Conservation (phyloP, 92 coral and sea anemone genomes). For the Micromussa lordhowensis region DNA sequence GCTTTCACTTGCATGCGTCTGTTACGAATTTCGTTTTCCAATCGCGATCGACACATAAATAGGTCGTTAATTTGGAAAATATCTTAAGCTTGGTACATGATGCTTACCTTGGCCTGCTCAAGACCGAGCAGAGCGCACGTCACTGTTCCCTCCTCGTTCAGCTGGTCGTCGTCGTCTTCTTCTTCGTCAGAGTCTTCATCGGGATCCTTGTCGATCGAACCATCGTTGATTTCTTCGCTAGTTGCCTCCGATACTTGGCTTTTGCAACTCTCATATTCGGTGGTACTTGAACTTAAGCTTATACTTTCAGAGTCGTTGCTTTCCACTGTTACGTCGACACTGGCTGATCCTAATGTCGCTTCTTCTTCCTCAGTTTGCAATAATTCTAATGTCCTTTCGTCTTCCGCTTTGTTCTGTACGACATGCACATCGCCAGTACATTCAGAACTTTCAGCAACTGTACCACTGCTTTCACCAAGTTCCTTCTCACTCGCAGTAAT, state of each 20-base stretch:
- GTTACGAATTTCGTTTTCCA: neutral
- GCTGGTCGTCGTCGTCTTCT: constrained; percentile 14
- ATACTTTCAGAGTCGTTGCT: constrained; percentile 7
- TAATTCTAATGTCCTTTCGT: neutral
- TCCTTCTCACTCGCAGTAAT: neutral
- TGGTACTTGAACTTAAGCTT: neutral
- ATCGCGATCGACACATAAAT: neutral
- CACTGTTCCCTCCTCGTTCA: constrained; percentile 19
- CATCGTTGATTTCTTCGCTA: constrained; percentile 5
- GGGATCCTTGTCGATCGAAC: neutral
- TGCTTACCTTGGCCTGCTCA: constrained; percentile 48
- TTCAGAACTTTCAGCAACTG: constrained; percentile 4
- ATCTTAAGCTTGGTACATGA: neutral
- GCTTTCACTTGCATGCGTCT: neutral
- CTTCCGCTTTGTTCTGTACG: neutral
- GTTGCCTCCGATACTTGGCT: neutral
- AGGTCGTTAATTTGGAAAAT: neutral
- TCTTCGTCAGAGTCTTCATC: neutral
- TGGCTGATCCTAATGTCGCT: constrained; percentile 17
- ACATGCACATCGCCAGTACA: neutral
- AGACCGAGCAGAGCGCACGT: constrained; percentile 47
- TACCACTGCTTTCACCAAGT: neutral
- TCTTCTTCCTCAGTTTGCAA: neutral
- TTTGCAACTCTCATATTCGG: constrained; percentile 2
- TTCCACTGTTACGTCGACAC: constrained; percentile 40